These are phyloP conservation scores for Lithophane ornitopus DNA, from an alignment of 2,888 invertebrate genomes.

Conservation along the genomic window DNA sequence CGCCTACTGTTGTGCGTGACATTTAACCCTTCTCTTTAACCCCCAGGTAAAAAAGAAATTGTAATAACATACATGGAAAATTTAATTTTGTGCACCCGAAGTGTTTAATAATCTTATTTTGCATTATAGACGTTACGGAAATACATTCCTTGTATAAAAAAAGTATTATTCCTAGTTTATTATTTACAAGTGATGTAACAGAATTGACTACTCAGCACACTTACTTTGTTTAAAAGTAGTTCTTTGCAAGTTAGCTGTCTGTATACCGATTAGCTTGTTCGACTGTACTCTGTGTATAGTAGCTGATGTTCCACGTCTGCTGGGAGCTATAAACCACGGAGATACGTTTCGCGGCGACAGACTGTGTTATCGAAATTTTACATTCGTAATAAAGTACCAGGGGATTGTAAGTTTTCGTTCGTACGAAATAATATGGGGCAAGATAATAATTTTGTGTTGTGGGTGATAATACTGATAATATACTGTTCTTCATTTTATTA, in stretches of 20 bases:
- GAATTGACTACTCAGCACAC: too few species aligned
- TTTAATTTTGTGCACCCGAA: too few species aligned
- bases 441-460: slow-evolving; percentile 35
- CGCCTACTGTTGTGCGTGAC: too few species aligned
- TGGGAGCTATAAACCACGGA: slow-evolving; percentile 68
- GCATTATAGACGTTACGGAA: too few species aligned
- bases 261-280: background rate
- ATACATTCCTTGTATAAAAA: too few species aligned
- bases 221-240: background rate
- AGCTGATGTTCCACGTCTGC: slow-evolving; percentile 47
- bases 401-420: slow-evolving; percentile 48
- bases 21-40: too few species aligned
- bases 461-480: background rate
- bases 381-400: slow-evolving; percentile 68
- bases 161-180: too few species aligned
- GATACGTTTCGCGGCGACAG: slow-evolving; percentile 68
- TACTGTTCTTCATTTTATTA: background rate
- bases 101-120: too few species aligned
- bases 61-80: too few species aligned
- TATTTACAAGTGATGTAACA: background rate
- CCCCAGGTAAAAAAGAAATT: too few species aligned
- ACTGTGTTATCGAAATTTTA: slow-evolving; percentile 70
- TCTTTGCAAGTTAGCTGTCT: background rate
- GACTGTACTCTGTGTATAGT: slow-evolving; percentile 17
- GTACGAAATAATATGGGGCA: slow-evolving; percentile 16